These are phyloP conservation scores for Raphicerus campestris DNA, from an alignment of 2,113 vertebrate species.

Conservation along the genomic window DNA sequence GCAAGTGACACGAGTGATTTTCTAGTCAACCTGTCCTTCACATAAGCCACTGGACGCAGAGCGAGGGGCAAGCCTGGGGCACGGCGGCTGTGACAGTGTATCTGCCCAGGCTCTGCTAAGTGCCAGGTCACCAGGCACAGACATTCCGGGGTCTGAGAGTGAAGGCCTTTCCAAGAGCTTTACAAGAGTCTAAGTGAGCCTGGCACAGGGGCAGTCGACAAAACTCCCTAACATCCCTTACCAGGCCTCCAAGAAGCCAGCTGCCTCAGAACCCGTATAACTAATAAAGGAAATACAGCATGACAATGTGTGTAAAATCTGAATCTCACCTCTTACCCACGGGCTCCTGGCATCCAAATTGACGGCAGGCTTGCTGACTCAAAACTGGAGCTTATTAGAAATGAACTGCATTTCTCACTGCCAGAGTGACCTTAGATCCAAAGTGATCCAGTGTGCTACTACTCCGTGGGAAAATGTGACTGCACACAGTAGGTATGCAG, in stretches of 20 bases:
- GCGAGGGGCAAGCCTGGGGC: fast-evolving
- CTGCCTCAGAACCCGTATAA: background rate
- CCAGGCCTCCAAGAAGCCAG: background rate
- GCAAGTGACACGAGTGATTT: background rate
- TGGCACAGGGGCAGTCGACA: background rate
- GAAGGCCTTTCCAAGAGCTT: background rate
- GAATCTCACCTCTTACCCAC: background rate
- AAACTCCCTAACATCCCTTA: background rate
- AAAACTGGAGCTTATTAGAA: background rate
- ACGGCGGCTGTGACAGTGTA: fast-evolving
- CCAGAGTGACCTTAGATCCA: background rate
- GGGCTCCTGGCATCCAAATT: background rate
- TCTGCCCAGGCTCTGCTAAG: background rate
- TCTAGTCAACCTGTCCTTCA: background rate
- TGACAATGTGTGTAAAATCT: background rate
- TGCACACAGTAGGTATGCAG: background rate
- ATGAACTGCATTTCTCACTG: background rate
- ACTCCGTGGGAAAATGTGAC: background rate
- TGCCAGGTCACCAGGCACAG: background rate
- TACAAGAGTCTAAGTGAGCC: background rate
- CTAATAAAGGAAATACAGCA: background rate
- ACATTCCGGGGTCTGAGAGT: fast-evolving
- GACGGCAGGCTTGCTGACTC: background rate
- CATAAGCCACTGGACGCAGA: background rate
- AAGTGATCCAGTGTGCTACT: background rate